Conservation (phyloP, 1,140 invertebrate species). For the Maniola jurtina region DNA sequence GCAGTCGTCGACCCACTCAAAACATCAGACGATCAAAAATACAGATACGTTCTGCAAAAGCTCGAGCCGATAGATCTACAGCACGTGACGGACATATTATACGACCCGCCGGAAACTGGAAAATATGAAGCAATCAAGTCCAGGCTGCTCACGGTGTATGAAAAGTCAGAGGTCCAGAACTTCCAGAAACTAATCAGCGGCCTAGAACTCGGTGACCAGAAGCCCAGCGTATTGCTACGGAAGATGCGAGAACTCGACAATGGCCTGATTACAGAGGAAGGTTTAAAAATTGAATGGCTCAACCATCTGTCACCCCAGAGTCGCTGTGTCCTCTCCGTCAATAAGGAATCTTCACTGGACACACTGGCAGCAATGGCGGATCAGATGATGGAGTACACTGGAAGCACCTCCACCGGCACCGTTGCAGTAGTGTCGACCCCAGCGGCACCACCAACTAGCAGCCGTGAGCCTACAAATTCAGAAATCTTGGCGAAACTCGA, state of each 20-base stretch:
- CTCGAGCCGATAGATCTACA: slow-evolving; percentile 23
- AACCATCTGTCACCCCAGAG: slow-evolving; percentile 1
- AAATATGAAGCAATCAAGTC: no score
- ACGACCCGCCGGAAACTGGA: not conserved
- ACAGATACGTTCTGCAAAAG: slow-evolving; percentile 23
- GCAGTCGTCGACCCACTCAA: slow-evolving; percentile 29
- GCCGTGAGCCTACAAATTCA: no score
- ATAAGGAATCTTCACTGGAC: slow-evolving; percentile 19
- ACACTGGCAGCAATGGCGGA: no score
- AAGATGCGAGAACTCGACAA: slow-evolving; percentile 21
- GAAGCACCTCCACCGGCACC: no score
- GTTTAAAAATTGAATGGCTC: slow-evolving; percentile 18
- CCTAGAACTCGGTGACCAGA: slow-evolving; percentile 21
- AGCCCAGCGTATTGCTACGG: slow-evolving; percentile 15
- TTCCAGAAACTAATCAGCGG: slow-evolving; percentile 33
- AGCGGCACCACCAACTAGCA: no score
- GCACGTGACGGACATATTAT: slow-evolving; percentile 25
- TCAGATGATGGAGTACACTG: not conserved
- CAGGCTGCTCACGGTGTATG: slow-evolving; percentile 23
- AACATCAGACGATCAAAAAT: slow-evolving; percentile 25
- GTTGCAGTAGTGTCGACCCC: no score
- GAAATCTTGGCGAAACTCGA: no score
- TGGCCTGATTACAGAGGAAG: slow-evolving; percentile 18
- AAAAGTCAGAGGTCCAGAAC: slow-evolving; percentile 32
- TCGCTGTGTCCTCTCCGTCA: slow-evolving; percentile 24